Percentiles rank a stretch among this genome's conserved stretches.
These are phyloP conservation scores for Diorhabda carinulata DNA, from an alignment of 1,140 invertebrate species.

Conservation along the genomic window DNA sequence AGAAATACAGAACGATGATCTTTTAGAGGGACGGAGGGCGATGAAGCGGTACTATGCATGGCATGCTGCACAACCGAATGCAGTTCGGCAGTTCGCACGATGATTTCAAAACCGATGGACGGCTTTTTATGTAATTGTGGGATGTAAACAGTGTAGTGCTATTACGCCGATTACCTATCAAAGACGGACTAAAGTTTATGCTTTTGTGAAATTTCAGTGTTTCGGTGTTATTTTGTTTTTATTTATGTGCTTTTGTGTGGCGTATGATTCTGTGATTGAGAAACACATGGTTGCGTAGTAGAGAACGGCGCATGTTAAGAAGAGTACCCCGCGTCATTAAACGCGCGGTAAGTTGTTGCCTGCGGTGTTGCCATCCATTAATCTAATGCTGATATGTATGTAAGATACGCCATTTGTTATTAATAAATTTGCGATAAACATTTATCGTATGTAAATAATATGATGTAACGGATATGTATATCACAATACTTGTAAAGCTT, in stretches of 20 bases:
- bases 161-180: not conserved
- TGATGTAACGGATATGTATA: too few species aligned
- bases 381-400: not conserved
- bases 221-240: slow-evolving; percentile 17
- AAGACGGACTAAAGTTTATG: not conserved
- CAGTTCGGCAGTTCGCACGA: slow-evolving; percentile 17
- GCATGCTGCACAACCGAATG: slow-evolving; percentile 16
- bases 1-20: not conserved
- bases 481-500: too few species aligned
- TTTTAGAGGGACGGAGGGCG: slow-evolving; percentile 6
- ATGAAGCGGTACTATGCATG: slow-evolving; percentile 21
- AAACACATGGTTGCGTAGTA: slow-evolving; percentile 24
- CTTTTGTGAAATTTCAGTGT: not conserved
- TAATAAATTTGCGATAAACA: too few species aligned
- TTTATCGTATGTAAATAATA: too few species aligned
- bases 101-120: slow-evolving; percentile 12
- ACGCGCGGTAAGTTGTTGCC: slow-evolving; percentile 19
- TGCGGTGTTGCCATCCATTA: not conserved
- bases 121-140: slow-evolving; percentile 12
- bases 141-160: slow-evolving; percentile 16
- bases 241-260: slow-evolving; percentile 22
- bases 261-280: slow-evolving; percentile 11
- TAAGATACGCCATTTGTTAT: not conserved
- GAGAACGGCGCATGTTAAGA: slow-evolving; percentile 14
- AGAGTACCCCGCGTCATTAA: slow-evolving; percentile 11